A percentile compares a stretch with the other conserved stretches of the same genome.
These are phyloP conservation scores for Galeopterus variegatus DNA, from an alignment of 2,113 vertebrate genomes.

Conservation along the genomic window DNA sequence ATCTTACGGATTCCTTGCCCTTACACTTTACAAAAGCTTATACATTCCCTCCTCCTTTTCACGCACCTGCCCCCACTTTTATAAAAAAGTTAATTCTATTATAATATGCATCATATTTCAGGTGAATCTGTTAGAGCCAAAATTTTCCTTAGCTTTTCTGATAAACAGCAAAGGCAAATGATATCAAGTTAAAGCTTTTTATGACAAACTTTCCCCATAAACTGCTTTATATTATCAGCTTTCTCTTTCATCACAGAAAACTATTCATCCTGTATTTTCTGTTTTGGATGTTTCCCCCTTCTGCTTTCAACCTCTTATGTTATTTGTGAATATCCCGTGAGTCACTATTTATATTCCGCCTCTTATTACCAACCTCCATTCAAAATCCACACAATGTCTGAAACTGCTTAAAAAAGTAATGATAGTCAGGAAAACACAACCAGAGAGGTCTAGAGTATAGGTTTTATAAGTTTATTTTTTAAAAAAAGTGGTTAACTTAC, in stretches of 20 bases:
- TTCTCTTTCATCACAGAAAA: background rate
- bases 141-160: conserved; percentile 49
- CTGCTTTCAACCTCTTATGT: background rate
- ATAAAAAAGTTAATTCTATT: conserved; percentile 61
- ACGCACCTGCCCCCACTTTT: background rate
- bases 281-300: background rate
- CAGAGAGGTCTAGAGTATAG: background rate
- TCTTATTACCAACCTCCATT: background rate
- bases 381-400: background rate
- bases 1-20: background rate
- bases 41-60: background rate
- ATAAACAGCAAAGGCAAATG: conserved; percentile 37
- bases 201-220: background rate
- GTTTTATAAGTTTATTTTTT: background rate
- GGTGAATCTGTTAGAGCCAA: conserved; percentile 14
- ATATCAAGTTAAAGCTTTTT: background rate
- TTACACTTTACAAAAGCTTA: background rate
- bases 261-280: background rate
- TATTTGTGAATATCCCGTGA: background rate
- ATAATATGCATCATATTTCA: conserved; percentile 25
- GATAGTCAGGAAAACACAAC: background rate
- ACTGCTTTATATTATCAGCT: background rate
- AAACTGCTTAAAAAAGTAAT: background rate
- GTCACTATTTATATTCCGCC: background rate
- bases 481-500: conserved; percentile 83